Conservation (phyloP, 2,888 invertebrate genomes). For the Belgica antarctica region DNA sequence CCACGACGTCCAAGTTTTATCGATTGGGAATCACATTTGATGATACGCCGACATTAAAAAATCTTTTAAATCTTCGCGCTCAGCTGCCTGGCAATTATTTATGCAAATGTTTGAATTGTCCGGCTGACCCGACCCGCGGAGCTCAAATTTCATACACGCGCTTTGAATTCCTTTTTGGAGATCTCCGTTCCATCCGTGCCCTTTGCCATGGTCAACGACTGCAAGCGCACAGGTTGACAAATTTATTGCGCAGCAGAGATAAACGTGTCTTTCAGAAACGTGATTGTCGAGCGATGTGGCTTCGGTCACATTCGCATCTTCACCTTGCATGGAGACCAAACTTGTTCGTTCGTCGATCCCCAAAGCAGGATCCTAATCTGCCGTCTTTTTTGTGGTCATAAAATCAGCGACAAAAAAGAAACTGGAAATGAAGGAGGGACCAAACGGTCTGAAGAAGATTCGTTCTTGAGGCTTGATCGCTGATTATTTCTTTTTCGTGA, state of each 20-base stretch:
- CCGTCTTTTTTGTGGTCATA: not conserved
- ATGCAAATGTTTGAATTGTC: slow-evolving; percentile 18
- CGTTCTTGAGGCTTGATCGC: slow-evolving; percentile 4
- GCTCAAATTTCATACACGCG: no score
- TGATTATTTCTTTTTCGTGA: not conserved
- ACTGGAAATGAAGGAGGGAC: not conserved
- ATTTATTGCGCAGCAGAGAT: not conserved
- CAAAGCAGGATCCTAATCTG: slow-evolving; percentile 10
- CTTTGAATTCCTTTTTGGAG: no score
- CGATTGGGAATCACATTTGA: not conserved
- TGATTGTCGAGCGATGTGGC: no score
- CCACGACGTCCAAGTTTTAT: no score
- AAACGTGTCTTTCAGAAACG: no score
- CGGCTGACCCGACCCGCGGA: no score
- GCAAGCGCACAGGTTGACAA: no score
- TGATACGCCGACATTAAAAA: not conserved
- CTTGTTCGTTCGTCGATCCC: no score
- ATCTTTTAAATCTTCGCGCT: no score
- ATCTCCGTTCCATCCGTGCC: no score
- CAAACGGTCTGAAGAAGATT: not conserved
- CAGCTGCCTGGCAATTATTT: not conserved
- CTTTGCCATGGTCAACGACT: not conserved
- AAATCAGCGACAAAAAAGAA: not conserved
- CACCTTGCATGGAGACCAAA: no score
- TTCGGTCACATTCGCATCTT: no score